phyloP scores from a whole-genome alignment of 2,797 vertebrate species.

The Epinephelus awoara region DNA sequence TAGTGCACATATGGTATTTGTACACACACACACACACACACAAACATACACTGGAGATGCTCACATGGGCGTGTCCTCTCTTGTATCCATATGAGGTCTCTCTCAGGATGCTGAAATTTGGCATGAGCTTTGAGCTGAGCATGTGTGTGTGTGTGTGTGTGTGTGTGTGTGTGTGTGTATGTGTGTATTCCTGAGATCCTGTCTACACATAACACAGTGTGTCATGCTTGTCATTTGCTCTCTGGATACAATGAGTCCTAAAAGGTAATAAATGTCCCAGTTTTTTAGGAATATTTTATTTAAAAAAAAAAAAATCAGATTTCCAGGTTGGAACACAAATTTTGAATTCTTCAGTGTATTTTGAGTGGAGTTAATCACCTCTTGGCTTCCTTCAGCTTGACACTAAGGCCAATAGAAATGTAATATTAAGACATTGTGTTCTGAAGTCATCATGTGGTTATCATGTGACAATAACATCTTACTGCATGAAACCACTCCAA shows the following conservation, averaged over 20 bases:
- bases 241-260: not conserved
- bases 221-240: constrained; percentile 20
- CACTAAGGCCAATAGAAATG: constrained; percentile 12
- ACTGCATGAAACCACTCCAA: constrained; percentile 28
- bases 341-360: not conserved
- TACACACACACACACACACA: constrained; percentile 15
- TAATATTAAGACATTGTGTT: not conserved
- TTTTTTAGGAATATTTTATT: not conserved
- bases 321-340: not conserved
- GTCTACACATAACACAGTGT: not conserved
- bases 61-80: constrained; percentile 14
- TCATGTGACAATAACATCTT: constrained; percentile 31
- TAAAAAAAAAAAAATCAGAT: not conserved
- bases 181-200: not conserved
- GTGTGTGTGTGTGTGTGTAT: constrained; percentile 1
- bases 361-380: not conserved
- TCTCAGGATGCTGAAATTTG: constrained; percentile 31
- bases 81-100: constrained; percentile 18
- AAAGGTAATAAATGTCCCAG: not conserved
- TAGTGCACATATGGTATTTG: constrained; percentile 30
- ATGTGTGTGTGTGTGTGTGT: constrained; percentile 4
- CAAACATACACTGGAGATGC: constrained; percentile 2
- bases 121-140: not conserved
- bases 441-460: constrained; percentile 25
- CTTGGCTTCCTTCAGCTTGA: not conserved